Conservation (phyloP, 1,140 invertebrate genomes). For the Lordiphosa collinella region DNA sequence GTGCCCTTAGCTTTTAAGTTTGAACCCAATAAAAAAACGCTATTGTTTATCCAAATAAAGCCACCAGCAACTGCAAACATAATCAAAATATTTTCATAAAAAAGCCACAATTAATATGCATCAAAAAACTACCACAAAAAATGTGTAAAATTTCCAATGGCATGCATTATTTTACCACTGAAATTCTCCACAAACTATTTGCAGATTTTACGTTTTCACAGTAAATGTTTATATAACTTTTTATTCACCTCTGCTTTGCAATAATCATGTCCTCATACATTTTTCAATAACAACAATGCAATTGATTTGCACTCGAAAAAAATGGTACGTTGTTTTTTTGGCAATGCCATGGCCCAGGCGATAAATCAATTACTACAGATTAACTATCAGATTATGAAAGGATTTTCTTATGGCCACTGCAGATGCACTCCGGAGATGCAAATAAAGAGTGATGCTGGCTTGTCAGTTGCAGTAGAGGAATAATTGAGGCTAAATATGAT, state of each 20-base stretch:
- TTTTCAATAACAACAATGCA: conserved; percentile 40
- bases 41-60: conserved; percentile 43
- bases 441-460: conserved; percentile 16
- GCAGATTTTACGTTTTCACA: conserved; percentile 36
- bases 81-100: conserved; percentile 52
- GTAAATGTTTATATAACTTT: conserved; percentile 50
- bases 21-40: conserved; percentile 6
- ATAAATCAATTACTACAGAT: conserved; percentile 65
- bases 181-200: conserved; percentile 23
- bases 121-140: conserved; percentile 24
- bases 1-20: conserved; percentile 27
- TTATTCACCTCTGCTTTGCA: conserved; percentile 19
- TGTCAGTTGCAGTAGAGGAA: conserved; percentile 27
- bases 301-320: conserved; percentile 22
- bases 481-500: conserved; percentile 63
- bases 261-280: conserved; percentile 27
- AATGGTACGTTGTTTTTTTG: conserved; percentile 22
- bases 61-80: conserved; percentile 16
- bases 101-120: conserved; percentile 47
- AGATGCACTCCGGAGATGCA: conserved; percentile 40
- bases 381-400: conserved; percentile 51
- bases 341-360: conserved; percentile 45
- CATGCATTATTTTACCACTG: conserved; percentile 8
- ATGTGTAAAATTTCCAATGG: conserved; percentile 10
- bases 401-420: conserved; percentile 34